These are phyloP conservation scores for Malaclemys terrapin DNA, from an alignment of 2,113 vertebrate genomes.

Conservation along the genomic window DNA sequence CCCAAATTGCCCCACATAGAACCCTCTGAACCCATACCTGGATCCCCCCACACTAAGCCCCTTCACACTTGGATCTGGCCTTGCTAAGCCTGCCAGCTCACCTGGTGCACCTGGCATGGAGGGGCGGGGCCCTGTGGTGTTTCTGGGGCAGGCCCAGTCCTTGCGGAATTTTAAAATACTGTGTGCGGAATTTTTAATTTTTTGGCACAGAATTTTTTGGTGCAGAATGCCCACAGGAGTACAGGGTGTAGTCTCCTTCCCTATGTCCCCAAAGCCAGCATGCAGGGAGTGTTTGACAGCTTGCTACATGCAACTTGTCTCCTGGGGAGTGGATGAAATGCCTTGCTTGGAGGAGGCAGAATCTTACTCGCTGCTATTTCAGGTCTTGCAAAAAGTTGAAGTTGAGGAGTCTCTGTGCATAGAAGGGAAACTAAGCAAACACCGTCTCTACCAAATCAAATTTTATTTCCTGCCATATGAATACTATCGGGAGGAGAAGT, in stretches of 20 bases:
- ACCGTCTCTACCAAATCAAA: conserved; percentile 83
- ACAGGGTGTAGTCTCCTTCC: neutral
- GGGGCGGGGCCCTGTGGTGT: too few relatives aligned
- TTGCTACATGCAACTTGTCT: neutral
- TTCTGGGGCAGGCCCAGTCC: too few relatives aligned
- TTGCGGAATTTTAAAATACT: too few relatives aligned
- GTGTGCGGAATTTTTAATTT: too few relatives aligned
- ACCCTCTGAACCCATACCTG: too few relatives aligned
- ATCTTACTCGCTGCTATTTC: neutral
- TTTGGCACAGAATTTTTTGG: too few relatives aligned
- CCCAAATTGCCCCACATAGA: too few relatives aligned
- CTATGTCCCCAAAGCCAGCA: neutral
- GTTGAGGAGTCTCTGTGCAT: conserved; percentile 87
- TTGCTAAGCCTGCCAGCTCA: too few relatives aligned
- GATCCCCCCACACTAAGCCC: too few relatives aligned
- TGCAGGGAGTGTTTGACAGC: neutral
- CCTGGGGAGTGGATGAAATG: neutral
- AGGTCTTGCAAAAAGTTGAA: conserved; percentile 93
- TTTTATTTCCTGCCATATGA: conserved; percentile 89
- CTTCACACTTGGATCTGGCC: too few relatives aligned
- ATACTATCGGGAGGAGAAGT: conserved; percentile 89
- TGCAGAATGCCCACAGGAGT: neutral
- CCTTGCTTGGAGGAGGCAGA: neutral
- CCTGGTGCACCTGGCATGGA: too few relatives aligned
- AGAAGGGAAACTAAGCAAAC: conserved; percentile 74